Base-by-base conservation (phyloP, 2,888 invertebrate species). In the Copidosoma aretas region DNA sequence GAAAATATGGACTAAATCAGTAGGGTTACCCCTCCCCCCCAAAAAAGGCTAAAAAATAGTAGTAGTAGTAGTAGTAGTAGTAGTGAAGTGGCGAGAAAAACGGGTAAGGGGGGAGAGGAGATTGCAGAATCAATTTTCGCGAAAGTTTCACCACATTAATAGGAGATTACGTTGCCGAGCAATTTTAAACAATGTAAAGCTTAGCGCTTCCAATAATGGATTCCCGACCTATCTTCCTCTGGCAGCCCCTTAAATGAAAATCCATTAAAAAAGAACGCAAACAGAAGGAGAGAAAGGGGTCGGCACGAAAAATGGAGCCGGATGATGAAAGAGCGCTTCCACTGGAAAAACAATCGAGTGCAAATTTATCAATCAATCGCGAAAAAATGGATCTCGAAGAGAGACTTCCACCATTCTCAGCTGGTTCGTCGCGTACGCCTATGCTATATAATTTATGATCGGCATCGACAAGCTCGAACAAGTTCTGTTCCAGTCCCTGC, bases 281-380 rank as follows among this genome's bases (percentile, higher is more conserved):
- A 57, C 14, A 46, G 43, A 41, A 39, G 1, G 32, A 60, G 21
- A 12, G 32, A 22, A 24, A 12, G 25, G 17, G 41, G 17, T 51
- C 10, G 19, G 43, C 39, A 57, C 10, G 32, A 1, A 54, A 46
- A 32, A 8, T 21, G 12, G 12, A 43, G 1, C 54, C 41, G 21
- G 51, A 24, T 21, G 21, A 61, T 58, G 60, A 62, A 61, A 62
- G 17, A 15, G 41, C 54, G 21, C 51, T 54, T 59, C 46, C 43
- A 1, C 41, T 10, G 56, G 43, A 60, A 63, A 70, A 70, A 70
- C 57, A 70, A 67, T 70, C 64, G 43, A 52, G 63, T 64, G 70
- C 63, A 64, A 70, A 67, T 67, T 70, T 70, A 70, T 70, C 67
- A 63, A 67, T 70, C 60, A 67, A 60, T 66, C 60, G 53, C 19